Conservation (phyloP, 2,797 vertebrate genomes). For the Onychomys torridus region DNA sequence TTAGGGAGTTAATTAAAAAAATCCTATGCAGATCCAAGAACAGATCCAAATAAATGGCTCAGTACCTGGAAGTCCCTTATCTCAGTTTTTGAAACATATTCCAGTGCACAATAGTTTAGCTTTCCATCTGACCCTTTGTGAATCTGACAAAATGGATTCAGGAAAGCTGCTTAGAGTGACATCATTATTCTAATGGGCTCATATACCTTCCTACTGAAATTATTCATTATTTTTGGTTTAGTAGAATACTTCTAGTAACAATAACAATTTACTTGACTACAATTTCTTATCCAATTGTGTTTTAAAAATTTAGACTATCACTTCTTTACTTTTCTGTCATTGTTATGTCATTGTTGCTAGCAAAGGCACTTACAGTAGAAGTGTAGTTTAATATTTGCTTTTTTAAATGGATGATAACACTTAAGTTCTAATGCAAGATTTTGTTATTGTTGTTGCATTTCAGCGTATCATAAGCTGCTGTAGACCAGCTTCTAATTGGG, state of each 20-base stretch:
- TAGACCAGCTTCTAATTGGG: slow-evolving; percentile 92
- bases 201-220: slow-evolving; percentile 6
- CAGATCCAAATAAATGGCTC: not conserved
- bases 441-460: slow-evolving; percentile 55
- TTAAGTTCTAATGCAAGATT: slow-evolving; percentile 35
- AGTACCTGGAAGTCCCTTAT: not conserved
- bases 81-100: slow-evolving; percentile 14
- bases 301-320: slow-evolving; percentile 23
- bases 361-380: slow-evolving; percentile 42
- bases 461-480: slow-evolving; percentile 91
- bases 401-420: not conserved
- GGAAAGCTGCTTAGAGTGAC: not conserved
- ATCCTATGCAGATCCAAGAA: not conserved
- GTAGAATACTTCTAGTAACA: slow-evolving; percentile 29
- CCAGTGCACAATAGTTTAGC: not conserved
- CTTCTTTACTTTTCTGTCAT: slow-evolving; percentile 10
- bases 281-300: not conserved
- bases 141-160: slow-evolving; percentile 16
- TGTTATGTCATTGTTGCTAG: not conserved
- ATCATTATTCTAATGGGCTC: not conserved
- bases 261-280: not conserved
- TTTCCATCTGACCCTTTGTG: not conserved
- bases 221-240: slow-evolving; percentile 25
- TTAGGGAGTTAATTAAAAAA: slow-evolving; percentile 31
- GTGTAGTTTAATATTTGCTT: not conserved